Evolutionary conservation across 2,113 vertebrate genomes (phyloP).

Genomic region (Bolborhynchus lineola): DNA sequence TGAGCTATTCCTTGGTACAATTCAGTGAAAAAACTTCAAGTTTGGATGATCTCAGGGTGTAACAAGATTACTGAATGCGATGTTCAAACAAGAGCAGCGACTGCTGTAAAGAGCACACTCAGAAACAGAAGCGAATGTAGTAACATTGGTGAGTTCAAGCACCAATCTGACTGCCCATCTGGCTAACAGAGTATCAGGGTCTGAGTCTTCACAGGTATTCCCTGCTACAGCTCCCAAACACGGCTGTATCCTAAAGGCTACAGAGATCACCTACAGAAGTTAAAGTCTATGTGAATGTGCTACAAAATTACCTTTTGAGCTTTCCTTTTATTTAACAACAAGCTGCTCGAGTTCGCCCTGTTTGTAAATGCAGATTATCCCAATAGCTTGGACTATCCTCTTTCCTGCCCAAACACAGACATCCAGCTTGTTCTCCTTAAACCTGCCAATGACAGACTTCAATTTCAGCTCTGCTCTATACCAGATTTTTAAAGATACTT

Average conservation of each 20-base stretch:
- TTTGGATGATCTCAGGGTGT: not conserved
- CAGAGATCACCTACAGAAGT: not conserved
- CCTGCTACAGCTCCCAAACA: not conserved
- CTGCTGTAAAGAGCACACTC: not conserved
- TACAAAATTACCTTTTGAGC: not conserved
- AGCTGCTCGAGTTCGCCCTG: not conserved
- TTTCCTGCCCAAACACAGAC: not conserved
- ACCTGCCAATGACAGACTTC: not conserved
- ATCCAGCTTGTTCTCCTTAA: not conserved
- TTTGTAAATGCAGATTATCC: not conserved
- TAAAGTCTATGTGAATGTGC: not conserved
- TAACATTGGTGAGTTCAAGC: not conserved
- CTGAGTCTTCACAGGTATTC: not conserved
- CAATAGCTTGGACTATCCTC: rapidly evolving
- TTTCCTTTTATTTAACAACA: not conserved
- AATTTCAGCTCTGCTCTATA: not conserved
- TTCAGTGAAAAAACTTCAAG: not conserved
- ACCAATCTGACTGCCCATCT: not conserved
- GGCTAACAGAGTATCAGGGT: not conserved
- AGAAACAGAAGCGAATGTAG: not conserved
- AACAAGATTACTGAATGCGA: not conserved
- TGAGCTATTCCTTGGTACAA: not conserved
- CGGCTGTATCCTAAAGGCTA: not conserved
- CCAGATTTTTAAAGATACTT: not conserved
- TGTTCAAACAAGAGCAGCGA: not conserved